phyloP scores from a whole-genome alignment of 2,888 invertebrate genomes.

The Boloria euphrosyne region DNA sequence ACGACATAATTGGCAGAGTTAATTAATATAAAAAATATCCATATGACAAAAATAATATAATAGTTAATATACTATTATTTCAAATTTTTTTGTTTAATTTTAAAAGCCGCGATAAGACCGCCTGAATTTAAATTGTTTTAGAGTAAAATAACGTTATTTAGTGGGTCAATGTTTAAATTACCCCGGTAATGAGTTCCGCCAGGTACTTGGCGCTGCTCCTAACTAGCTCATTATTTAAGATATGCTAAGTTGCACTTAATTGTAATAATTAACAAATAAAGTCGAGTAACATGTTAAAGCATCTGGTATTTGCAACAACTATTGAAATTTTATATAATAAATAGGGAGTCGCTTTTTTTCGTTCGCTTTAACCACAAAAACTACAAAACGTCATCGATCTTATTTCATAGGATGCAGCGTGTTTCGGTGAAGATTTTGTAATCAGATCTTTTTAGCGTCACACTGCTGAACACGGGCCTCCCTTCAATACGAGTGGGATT shows the following conservation, averaged over 20 bases:
- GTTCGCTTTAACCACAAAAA: too few relatives aligned
- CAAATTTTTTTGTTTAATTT: not conserved
- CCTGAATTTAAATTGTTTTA: not conserved
- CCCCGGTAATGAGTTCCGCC: conserved; percentile 25
- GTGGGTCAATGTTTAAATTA: conserved; percentile 24
- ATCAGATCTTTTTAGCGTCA: too few relatives aligned
- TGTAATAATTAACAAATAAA: conserved; percentile 26
- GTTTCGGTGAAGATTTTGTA: too few relatives aligned
- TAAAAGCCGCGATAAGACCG: not conserved
- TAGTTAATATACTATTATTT: too few relatives aligned
- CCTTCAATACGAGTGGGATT: too few relatives aligned
- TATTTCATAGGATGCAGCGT: too few relatives aligned
- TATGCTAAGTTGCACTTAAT: conserved; percentile 26
- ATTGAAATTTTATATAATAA: not conserved
- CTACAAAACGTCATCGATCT: too few relatives aligned
- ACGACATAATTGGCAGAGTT: too few relatives aligned
- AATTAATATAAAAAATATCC: too few relatives aligned
- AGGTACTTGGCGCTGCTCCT: conserved; percentile 28
- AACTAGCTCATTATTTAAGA: conserved; percentile 30
- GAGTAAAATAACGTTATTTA: conserved; percentile 11
- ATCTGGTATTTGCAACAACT: not conserved
- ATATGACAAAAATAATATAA: too few relatives aligned
- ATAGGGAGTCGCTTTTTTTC: too few relatives aligned
- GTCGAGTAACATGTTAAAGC: not conserved
- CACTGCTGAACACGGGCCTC: too few relatives aligned